Conservation (phyloP, 2,888 invertebrate genomes). For the Athalia circularis region DNA sequence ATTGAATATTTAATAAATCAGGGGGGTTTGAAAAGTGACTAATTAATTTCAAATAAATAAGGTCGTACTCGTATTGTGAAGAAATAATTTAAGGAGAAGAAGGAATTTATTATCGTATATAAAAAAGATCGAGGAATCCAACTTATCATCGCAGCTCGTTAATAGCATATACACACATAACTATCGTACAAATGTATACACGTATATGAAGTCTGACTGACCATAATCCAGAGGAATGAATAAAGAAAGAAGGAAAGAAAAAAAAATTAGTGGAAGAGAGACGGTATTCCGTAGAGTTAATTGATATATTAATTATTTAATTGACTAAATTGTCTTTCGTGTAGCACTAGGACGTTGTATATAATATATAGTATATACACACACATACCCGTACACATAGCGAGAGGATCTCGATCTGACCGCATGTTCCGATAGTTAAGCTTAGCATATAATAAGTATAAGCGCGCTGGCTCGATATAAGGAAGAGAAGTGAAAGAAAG, state of each 20-base stretch:
- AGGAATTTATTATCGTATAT: background rate
- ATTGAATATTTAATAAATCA: too few species aligned
- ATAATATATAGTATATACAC: too few species aligned
- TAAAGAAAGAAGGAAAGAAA: background rate
- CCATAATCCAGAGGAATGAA: background rate
- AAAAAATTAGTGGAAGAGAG: background rate
- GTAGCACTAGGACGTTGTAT: background rate
- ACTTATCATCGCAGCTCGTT: constrained; percentile 27
- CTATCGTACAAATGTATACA: too few species aligned
- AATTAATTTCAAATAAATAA: background rate
- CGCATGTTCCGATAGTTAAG: background rate
- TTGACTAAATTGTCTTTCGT: constrained; percentile 38
- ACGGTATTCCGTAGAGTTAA: constrained; percentile 29
- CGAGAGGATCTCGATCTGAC: constrained; percentile 25
- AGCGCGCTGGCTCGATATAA: constrained; percentile 6
- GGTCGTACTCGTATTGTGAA: background rate
- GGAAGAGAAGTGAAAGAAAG: background rate
- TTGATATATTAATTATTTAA: constrained; percentile 41
- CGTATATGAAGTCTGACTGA: too few species aligned
- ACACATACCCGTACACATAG: background rate
- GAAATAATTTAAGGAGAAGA: background rate
- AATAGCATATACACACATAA: background rate
- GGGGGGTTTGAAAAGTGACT: too few species aligned
- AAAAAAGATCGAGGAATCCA: background rate
- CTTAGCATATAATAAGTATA: too few species aligned